A percentile compares a stretch with the other conserved stretches of the same genome.
Conservation (phyloP, 2,888 invertebrate genomes). For the Sphaerophoria rueppellii region DNA sequence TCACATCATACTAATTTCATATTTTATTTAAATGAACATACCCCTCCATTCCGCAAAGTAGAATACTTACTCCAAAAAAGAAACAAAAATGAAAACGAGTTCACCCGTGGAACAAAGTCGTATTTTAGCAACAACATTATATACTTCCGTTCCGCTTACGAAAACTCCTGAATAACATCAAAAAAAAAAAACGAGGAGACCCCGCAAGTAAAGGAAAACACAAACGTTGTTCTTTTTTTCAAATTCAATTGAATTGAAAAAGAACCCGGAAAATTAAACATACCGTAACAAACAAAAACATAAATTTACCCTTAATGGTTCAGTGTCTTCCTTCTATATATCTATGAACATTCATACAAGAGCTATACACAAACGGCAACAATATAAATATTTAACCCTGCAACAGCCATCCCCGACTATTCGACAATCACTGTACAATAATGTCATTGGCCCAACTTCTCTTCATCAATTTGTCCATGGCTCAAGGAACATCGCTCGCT, state of each 20-base stretch:
- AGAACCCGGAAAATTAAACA: conserved; percentile 73
- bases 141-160: conserved; percentile 70
- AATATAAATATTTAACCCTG: no score
- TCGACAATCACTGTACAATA: background rate
- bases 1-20: background rate
- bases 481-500: conserved; percentile 8
- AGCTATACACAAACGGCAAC: conserved; percentile 4
- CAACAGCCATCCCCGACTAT: no score
- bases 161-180: conserved; percentile 58
- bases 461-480: conserved; percentile 61
- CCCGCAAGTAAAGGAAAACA: conserved; percentile 49
- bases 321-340: background rate
- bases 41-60: conserved; percentile 42
- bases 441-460: conserved; percentile 49
- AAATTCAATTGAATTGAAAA: conserved; percentile 56
- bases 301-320: conserved; percentile 73
- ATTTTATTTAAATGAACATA: conserved; percentile 7
- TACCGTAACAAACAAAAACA: conserved; percentile 74
- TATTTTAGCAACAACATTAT: conserved; percentile 71
- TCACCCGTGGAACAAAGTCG: conserved; percentile 52
- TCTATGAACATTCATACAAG: background rate
- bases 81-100: background rate
- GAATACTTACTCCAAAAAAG: conserved; percentile 14
- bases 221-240: conserved; percentile 66
- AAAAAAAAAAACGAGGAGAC: conserved; percentile 34